Evolutionary conservation across 2,797 vertebrate genomes (phyloP).

Genomic region (Petrocephalus sullivani): DNA sequence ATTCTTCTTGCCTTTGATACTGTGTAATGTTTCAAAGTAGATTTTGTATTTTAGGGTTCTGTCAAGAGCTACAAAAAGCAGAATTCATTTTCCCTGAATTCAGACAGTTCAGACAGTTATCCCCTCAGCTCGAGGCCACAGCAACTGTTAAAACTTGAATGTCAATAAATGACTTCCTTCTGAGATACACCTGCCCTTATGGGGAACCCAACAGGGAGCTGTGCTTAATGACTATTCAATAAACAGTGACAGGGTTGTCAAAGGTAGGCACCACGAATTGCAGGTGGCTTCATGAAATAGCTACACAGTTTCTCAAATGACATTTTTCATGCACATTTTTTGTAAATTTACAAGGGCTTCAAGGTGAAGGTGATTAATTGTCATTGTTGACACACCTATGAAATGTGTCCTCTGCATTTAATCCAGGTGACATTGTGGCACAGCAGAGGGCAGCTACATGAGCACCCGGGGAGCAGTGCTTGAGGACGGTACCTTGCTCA

Average conservation of each 20-base stretch:
- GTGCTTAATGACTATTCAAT: conserved; percentile 29
- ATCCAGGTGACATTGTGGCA: too few relatives aligned
- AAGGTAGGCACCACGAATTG: conserved; percentile 20
- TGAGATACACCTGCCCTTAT: conserved; percentile 32
- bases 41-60: neutral
- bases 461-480: too few relatives aligned
- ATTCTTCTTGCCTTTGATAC: neutral
- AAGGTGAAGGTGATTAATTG: neutral
- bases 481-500: too few relatives aligned
- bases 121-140: conserved; percentile 30
- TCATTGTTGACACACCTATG: too few relatives aligned
- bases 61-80: conserved; percentile 28
- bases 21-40: neutral
- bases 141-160: conserved; percentile 30
- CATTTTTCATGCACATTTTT: neutral
- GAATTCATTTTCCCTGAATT: conserved; percentile 41
- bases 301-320: neutral
- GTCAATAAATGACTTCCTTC: conserved; percentile 35
- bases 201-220: conserved; percentile 41
- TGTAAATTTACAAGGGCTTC: neutral
- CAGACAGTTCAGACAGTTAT: conserved; percentile 28
- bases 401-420: too few relatives aligned
- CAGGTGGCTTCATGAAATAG: neutral
- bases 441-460: too few relatives aligned
- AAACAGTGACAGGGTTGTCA: conserved; percentile 29